Evolutionary conservation across 2,797 vertebrate genomes (phyloP), one percentile per base, ranked within the genome.

Genomic region (Hyperoplus immaculatus): DNA sequence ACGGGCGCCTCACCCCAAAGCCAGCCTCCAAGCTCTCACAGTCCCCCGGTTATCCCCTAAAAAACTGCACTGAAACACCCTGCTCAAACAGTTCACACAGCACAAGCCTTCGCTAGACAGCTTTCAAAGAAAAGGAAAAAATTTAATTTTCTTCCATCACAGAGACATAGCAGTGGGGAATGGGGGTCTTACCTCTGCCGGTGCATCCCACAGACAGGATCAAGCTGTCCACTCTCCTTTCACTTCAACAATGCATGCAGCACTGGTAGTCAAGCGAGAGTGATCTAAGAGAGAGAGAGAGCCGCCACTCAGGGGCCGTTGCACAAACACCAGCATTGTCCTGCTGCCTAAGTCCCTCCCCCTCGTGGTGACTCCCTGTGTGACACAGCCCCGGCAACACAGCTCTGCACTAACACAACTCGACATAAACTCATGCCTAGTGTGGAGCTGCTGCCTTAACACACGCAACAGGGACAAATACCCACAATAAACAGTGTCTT

Each of bases 311-410:
- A 92, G 94, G 93, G 92, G 93, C 94, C 87, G 87, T 93, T 95
- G 93, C 93, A 96, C 94, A 96, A 96, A 96, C 94, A 94, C 89
- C 72, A 93, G 93, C 91, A 95, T 96, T 96, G 95, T 96, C 91
- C 93, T 51, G 47, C 73, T 72, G 90, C 72, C 72, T 88, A 93
- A 95, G 94, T 94, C 95, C 95, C 95, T 95, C 95, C 95, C 93
- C 88, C 92, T 86, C 38, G 49, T 79, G 90, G 90, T 91, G 90
- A 94, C 89, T 93, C 92, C 77, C 83, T 82, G 89, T 89, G 90
- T 92, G 90, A 93, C 91, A 94, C 84, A 81, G 83, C 79, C 86
- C 75, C 72, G 43, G 90, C 86, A 91, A 88, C 91, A 79, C 80
- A 72, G 82, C 81, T 92, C 90, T 89, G 68, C 78, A 84, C 91